Percentiles rank a stretch among this genome's conserved stretches.
These are phyloP conservation scores for Drosophila prosaltans DNA, from an alignment of 1,140 invertebrate species.

Conservation along the genomic window DNA sequence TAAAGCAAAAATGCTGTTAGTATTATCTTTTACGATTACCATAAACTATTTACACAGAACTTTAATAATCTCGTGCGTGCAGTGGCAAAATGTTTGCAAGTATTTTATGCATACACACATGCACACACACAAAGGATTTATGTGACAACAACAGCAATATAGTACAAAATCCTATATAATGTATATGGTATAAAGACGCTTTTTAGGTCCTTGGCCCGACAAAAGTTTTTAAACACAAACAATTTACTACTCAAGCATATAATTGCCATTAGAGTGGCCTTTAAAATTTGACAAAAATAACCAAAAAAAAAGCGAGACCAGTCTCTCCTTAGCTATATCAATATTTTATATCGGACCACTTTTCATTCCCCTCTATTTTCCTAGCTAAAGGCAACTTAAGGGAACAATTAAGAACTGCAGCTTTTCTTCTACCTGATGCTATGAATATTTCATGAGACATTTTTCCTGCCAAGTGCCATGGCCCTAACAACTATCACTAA, in stretches of 20 bases:
- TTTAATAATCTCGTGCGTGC: constrained; percentile 63
- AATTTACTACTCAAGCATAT: constrained; percentile 56
- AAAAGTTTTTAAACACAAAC: constrained; percentile 60
- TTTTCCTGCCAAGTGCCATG: constrained; percentile 32
- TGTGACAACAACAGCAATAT: constrained; percentile 47
- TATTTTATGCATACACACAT: constrained; percentile 44
- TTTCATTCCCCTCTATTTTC: constrained; percentile 8
- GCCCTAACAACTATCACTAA: constrained; percentile 32
- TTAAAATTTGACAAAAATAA: constrained; percentile 46
- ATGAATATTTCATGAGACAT: constrained; percentile 48
- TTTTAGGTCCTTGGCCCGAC: constrained; percentile 24
- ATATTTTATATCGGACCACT: constrained; percentile 35
- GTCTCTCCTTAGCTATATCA: constrained; percentile 43
- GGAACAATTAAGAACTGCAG: constrained; percentile 50
- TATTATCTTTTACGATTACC: constrained; percentile 70
- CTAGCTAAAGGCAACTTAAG: constrained; percentile 6
- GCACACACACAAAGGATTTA: constrained; percentile 59
- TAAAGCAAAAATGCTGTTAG: constrained; percentile 51
- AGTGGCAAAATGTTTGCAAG: constrained; percentile 51
- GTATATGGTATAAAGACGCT: constrained; percentile 35
- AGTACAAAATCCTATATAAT: constrained; percentile 37
- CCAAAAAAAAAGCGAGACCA: constrained; percentile 39
- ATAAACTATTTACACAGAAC: constrained; percentile 78
- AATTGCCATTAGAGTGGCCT: constrained; percentile 76
- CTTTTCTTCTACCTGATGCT: constrained; percentile 20